These are phyloP conservation scores for Bombus superbus DNA, from an alignment of 1,140 invertebrate genomes.

Conservation along the genomic window DNA sequence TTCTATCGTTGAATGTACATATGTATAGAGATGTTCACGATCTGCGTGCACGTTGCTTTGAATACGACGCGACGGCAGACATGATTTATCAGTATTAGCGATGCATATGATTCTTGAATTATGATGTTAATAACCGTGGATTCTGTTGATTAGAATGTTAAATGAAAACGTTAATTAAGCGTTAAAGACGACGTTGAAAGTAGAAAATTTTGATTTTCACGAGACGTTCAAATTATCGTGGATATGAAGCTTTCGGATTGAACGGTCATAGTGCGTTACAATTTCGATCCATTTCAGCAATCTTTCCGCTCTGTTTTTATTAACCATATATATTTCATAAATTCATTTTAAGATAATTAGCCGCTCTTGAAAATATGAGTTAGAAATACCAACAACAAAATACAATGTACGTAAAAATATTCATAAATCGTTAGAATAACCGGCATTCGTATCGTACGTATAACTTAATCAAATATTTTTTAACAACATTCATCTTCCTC, in stretches of 20 bases:
- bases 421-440: too few relatives aligned
- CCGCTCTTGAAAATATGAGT: too few relatives aligned
- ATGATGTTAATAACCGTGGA: neutral
- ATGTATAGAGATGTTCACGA: neutral
- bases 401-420: too few relatives aligned
- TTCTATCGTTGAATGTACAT: neutral
- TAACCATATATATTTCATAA: neutral
- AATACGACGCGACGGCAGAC: neutral
- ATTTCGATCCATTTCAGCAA: neutral
- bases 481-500: neutral
- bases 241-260: too few relatives aligned
- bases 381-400: too few relatives aligned
- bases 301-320: neutral
- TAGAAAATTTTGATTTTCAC: too few relatives aligned
- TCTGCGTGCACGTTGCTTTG: too few relatives aligned
- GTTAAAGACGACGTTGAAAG: too few relatives aligned
- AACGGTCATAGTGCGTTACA: too few relatives aligned
- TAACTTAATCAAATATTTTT: neutral
- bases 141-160: neutral
- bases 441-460: neutral
- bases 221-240: neutral
- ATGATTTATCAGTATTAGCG: slow-evolving; percentile 3
- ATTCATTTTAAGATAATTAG: neutral
- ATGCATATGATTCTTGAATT: neutral
- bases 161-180: too few relatives aligned